Evolutionary conservation across 2,797 vertebrate genomes (phyloP).

Genomic region (Bryconaethiops microstoma): DNA sequence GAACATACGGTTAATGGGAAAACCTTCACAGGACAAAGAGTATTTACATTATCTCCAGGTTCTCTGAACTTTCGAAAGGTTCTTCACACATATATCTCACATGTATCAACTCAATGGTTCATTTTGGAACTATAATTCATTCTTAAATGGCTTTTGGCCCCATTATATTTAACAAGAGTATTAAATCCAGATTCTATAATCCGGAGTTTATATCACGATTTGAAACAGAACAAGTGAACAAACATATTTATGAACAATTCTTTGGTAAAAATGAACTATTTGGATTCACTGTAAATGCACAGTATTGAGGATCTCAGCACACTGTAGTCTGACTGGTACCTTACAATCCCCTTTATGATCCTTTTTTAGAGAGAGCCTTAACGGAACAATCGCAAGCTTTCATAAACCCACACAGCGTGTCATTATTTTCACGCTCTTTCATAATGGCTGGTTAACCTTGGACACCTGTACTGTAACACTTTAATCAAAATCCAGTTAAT

Average conservation of each 20-base stretch:
- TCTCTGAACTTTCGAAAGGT: neutral
- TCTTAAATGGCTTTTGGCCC: neutral
- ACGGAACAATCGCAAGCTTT: conserved; percentile 75
- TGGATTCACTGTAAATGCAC: neutral
- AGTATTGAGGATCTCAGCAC: neutral
- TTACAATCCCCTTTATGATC: neutral
- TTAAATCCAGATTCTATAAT: neutral
- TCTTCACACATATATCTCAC: neutral
- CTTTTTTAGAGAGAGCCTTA: conserved; percentile 68
- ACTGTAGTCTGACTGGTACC: neutral
- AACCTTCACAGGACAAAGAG: neutral
- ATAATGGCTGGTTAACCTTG: conserved; percentile 82
- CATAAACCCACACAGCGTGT: conserved; percentile 79
- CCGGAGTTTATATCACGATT: neutral
- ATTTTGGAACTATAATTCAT: too few relatives aligned
- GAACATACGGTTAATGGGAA: neutral
- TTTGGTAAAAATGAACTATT: neutral
- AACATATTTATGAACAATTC: neutral
- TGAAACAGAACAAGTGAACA: neutral
- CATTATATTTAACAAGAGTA: neutral
- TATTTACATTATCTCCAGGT: neutral
- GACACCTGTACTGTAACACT: conserved; percentile 76
- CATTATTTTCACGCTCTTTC: conserved; percentile 82
- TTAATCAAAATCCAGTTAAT: conserved; percentile 78
- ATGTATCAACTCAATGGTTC: neutral